These are phyloP conservation scores for Pseudomyrmex cubaensis DNA, from an alignment of 1,140 invertebrate genomes.

Conservation along the genomic window DNA sequence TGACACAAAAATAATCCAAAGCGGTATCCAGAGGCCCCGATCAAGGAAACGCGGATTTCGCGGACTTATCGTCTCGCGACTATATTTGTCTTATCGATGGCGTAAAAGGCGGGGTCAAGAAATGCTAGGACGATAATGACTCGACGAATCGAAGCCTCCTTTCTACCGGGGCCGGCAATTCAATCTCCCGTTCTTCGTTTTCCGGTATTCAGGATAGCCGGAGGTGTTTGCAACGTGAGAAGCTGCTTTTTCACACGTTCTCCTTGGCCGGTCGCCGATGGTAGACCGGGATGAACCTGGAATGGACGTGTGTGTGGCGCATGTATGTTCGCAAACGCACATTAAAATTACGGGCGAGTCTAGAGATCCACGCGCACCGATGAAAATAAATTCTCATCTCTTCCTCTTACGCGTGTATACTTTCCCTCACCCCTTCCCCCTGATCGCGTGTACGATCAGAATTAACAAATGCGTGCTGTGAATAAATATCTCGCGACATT, in stretches of 20 bases:
- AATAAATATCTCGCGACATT: neutral
- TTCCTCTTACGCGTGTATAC: no score
- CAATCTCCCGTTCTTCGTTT: conserved; percentile 56
- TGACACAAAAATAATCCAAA: neutral
- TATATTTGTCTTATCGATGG: conserved; percentile 25
- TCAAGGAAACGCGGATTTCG: conserved; percentile 38
- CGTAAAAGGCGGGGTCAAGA: conserved; percentile 34
- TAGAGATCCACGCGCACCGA: conserved; percentile 9
- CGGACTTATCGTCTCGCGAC: conserved; percentile 24
- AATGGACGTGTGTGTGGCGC: neutral
- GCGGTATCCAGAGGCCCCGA: neutral
- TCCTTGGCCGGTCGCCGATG: conserved; percentile 61
- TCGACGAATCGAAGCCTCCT: conserved; percentile 55
- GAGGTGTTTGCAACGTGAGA: conserved; percentile 57
- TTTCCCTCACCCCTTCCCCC: neutral
- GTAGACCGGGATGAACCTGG: conserved; percentile 68
- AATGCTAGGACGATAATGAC: conserved; percentile 57
- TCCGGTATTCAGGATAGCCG: conserved; percentile 53
- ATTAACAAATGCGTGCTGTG: neutral
- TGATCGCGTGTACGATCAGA: neutral
- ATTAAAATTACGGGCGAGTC: neutral
- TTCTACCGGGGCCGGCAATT: conserved; percentile 51
- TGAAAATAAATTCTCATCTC: conserved; percentile 6
- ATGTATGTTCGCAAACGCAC: neutral
- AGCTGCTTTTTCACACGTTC: conserved; percentile 68